A percentile compares a stretch with the other conserved stretches of the same genome.
These are phyloP conservation scores for Daboia siamensis DNA, from an alignment of 2,113 vertebrate genomes.

Conservation along the genomic window DNA sequence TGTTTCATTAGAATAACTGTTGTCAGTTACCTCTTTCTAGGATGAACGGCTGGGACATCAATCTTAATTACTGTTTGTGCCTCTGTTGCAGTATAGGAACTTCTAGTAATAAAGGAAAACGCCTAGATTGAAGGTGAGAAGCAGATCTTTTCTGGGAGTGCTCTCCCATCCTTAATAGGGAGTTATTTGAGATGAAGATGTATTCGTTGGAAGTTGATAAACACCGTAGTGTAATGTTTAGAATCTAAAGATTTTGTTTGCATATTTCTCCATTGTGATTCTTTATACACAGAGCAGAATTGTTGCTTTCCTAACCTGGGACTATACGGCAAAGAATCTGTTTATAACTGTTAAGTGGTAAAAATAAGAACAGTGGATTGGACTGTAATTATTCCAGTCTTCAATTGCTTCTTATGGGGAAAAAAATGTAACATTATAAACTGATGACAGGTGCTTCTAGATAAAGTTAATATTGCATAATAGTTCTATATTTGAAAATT, in stretches of 20 bases:
- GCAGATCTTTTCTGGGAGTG: neutral
- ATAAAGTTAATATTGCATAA: neutral
- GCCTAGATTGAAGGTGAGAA: neutral
- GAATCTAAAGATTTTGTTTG: neutral
- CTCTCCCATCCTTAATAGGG: neutral
- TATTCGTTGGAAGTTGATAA: neutral
- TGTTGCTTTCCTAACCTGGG: neutral
- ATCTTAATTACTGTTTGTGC: neutral
- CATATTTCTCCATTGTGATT: neutral
- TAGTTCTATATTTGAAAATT: neutral
- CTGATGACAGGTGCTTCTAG: neutral
- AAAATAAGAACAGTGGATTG: constrained; percentile 16
- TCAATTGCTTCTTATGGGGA: neutral
- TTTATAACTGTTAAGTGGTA: neutral
- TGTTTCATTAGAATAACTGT: neutral
- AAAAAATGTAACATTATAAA: constrained; percentile 13
- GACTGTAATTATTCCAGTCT: neutral
- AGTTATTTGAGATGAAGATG: neutral
- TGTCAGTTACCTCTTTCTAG: neutral
- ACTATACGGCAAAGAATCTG: neutral
- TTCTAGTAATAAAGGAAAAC: neutral
- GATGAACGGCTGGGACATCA: neutral
- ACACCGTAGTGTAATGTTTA: neutral
- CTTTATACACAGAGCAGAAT: neutral
- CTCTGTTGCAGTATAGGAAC: neutral